Evolutionary conservation across 1,140 invertebrate genomes (phyloP), one percentile per base, ranked within the genome.

Genomic region (Drosophila prosaltans): DNA sequence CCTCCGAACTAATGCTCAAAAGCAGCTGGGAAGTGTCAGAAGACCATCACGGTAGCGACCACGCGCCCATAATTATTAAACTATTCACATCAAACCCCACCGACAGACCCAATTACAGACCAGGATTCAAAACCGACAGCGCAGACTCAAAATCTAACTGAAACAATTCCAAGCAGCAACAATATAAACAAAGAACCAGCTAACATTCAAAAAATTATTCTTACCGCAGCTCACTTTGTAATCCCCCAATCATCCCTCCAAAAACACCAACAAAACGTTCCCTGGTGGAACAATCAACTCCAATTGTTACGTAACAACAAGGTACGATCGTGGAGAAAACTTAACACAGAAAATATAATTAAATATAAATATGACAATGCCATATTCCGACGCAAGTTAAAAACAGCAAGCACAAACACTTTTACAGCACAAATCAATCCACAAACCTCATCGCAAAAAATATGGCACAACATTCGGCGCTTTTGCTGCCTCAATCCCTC

Each of bases 11-110:
- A 16, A 16, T 16, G 16, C 62, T 57, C 45, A 45, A 65, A 62
- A 66, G 67, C 40, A 40, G 62, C 63, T 74, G 67, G 72, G 8
- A 61, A 32, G 65, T 57, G 60, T 62, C 60, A 62, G 61, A 69
- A 24, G 30, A 74, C 36, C 61, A 69, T 2, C 69, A 48, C 39
- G 66, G 55, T 9, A 70, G 67, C 40, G 62, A 74, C 45, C 72
- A 68, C 28, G 32, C 36, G 7, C 67, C 60, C 10, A 63, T 65
- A 24, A 65, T 68, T 51, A 73, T 64, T 30, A 51, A 10, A 11
- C 65, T 68, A 30, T 70, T 70, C 26, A 65, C 28, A n/a, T 59
- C 61, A n/a, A 68, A 60, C 36, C 16, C 26, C 16, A 16, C 16
- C 16, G 32, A 21, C 36, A 21, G 51, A 55, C 21, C 32, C 16